These are phyloP conservation scores for Psittacula echo DNA, from an alignment of 2,797 vertebrate genomes.

Conservation along the genomic window DNA sequence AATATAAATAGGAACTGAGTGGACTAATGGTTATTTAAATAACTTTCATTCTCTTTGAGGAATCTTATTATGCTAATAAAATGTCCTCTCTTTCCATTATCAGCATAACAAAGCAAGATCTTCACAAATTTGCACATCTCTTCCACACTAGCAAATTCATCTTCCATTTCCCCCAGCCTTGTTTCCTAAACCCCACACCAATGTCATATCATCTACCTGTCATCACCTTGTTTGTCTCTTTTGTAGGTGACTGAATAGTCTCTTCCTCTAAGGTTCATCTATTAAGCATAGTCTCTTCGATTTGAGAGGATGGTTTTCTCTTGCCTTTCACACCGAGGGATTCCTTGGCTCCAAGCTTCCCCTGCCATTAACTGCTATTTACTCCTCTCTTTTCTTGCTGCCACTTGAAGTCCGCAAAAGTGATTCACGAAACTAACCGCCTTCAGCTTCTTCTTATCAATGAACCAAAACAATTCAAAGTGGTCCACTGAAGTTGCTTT, in stretches of 20 bases:
- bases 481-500: neutral
- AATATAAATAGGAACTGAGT: neutral
- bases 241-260: neutral
- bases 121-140: neutral
- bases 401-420: neutral
- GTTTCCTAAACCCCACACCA: neutral
- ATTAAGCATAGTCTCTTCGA: neutral
- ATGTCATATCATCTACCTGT: neutral
- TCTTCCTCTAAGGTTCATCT: neutral
- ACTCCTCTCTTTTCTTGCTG: neutral
- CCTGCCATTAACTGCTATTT: neutral
- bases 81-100: neutral
- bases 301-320: neutral
- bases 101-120: neutral
- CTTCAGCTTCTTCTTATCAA: neutral
- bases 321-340: neutral
- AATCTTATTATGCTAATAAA: neutral
- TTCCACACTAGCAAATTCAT: neutral
- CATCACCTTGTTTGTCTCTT: neutral
- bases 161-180: neutral
- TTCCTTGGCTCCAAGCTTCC: neutral
- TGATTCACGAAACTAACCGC: neutral
- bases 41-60: neutral
- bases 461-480: neutral
- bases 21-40: slow-evolving; percentile 15